These are phyloP conservation scores for Cepphus grylle DNA, from an alignment of 2,113 vertebrate species.

Conservation along the genomic window DNA sequence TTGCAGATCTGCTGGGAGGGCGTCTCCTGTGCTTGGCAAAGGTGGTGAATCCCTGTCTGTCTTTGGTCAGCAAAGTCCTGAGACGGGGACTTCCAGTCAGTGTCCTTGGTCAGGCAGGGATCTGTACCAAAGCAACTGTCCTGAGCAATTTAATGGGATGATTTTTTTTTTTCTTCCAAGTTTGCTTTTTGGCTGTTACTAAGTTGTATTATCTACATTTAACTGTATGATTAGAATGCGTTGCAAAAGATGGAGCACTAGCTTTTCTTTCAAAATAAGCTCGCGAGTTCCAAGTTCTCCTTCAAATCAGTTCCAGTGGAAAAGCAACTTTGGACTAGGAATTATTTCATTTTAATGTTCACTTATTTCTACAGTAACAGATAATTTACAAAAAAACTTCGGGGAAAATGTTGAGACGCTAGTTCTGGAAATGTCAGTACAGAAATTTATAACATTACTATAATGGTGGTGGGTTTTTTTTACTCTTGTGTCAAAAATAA, in stretches of 20 bases:
- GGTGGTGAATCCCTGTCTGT: background rate
- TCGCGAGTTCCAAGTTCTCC: background rate
- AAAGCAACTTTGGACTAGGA: background rate
- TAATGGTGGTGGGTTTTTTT: background rate
- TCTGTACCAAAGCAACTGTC: background rate
- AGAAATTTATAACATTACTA: background rate
- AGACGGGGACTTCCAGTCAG: background rate
- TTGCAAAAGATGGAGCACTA: background rate
- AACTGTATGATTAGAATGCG: background rate
- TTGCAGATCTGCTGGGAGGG: background rate
- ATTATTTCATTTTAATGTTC: background rate
- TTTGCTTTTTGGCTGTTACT: background rate
- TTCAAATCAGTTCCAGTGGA: background rate
- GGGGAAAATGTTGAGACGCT: background rate
- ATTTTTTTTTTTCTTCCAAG: too few species aligned
- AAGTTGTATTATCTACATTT: background rate
- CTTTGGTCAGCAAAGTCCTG: background rate
- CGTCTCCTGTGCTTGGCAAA: fast-evolving
- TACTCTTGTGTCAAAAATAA: background rate
- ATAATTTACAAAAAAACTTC: background rate
- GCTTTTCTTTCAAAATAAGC: background rate
- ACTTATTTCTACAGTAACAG: background rate
- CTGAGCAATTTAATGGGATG: background rate
- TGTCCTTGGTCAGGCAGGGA: background rate
- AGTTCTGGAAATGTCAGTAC: background rate